Base-by-base conservation (phyloP, 1,140 invertebrate species). In the Diuraphis noxia region DNA sequence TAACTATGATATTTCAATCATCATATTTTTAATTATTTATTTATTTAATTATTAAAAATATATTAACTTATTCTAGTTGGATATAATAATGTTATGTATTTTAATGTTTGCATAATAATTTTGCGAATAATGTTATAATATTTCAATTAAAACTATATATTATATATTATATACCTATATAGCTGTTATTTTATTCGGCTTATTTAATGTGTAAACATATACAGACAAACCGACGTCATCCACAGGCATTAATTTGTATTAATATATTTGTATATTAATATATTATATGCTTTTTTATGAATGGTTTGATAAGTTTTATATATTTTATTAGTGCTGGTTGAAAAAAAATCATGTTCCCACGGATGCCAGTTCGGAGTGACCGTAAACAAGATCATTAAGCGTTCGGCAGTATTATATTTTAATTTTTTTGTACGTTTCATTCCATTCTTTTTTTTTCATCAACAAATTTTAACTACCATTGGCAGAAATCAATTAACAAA, bases 321-420 rank as follows among this genome's bases (percentile, higher is more conserved):
- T 36, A 81, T 91, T 82, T 91, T 91, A 91, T 91, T 82, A 63
- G 89, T 82, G 82, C 77, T n/a, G 41, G 77, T 49, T 46, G 41
- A 46, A 38, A 91, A 90, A 91, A 91, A 91, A 77, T 40, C 89
- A 36, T n/a, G 89, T 91, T 91, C 89, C 89, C 89, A 91, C 89
- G 89, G 89, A 91, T 81, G 89, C 72, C 30, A 9, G 89, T 82
- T 90, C 34, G 5, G 77, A 82, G 46, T 52, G 72, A 82, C 77
- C 89, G 89, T 91, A 91, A 91, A 91, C 89, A 91, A 91, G 89
- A 91, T 91, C 89, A 91, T 90, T 90, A 90, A 90, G 88, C 63
- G 63, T 79, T 90, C 56, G 72, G 41, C 88, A 34, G 72, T 38
- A 77, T 89, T 77, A 77, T 77, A 72, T 89, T 89, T 89, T 88